Evolutionary conservation across 2,113 vertebrate genomes (phyloP).

Genomic region (Otolemur garnettii): DNA sequence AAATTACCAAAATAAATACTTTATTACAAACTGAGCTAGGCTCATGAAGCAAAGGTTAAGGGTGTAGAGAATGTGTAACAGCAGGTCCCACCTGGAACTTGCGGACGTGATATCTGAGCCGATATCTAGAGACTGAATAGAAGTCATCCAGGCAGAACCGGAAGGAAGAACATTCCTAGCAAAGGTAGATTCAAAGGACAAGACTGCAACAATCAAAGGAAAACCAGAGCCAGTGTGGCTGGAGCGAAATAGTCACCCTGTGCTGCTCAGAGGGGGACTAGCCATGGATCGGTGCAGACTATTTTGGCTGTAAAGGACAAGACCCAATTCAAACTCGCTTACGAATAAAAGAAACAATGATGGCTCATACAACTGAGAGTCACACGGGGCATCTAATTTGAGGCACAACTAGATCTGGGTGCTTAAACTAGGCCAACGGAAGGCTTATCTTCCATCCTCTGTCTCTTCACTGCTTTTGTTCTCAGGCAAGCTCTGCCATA

Average conservation of each 20-base stretch:
- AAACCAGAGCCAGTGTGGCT: background rate
- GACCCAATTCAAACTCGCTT: background rate
- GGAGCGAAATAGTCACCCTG: background rate
- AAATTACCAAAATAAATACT: background rate
- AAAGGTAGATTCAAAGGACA: background rate
- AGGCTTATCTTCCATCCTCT: background rate
- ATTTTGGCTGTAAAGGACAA: constrained; percentile 16
- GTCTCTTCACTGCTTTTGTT: background rate
- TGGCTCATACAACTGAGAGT: background rate
- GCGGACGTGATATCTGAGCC: background rate
- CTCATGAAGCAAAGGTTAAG: background rate
- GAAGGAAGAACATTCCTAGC: background rate
- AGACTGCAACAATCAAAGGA: background rate
- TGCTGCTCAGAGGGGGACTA: background rate
- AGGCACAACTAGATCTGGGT: background rate
- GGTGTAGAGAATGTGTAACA: background rate
- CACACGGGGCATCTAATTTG: constrained; percentile 20
- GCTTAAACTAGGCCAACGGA: constrained; percentile 10
- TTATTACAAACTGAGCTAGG: background rate
- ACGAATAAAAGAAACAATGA: background rate
- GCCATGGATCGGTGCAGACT: background rate
- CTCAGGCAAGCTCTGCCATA: background rate
- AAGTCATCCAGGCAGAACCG: background rate
- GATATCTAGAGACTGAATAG: background rate
- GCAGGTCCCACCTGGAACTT: background rate